These are phyloP conservation scores for Leptodirus hochenwartii DNA, from an alignment of 2,888 invertebrate genomes.

Conservation along the genomic window DNA sequence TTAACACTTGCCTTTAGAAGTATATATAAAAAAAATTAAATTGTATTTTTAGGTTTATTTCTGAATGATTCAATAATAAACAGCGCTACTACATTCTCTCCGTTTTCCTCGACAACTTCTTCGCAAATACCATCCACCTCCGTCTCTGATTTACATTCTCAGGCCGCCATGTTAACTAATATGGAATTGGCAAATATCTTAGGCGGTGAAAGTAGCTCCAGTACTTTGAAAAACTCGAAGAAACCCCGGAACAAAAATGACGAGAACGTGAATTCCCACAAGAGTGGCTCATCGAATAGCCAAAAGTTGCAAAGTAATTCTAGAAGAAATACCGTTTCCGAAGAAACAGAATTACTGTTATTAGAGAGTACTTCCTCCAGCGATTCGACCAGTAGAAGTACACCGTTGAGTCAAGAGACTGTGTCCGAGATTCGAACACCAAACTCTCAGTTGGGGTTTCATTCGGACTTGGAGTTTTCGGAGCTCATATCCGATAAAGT, in stretches of 20 bases:
- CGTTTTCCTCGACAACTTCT: no score
- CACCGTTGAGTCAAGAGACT: conserved; percentile 30
- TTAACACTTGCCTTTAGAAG: no score
- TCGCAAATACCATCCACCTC: no score
- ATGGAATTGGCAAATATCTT: conserved; percentile 24
- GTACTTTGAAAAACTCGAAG: no score
- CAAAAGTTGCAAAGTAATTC: conserved; percentile 34
- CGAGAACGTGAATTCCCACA: conserved; percentile 28
- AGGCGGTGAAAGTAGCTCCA: conserved; percentile 15
- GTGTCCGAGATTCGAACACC: conserved; percentile 31
- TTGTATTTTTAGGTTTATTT: no score
- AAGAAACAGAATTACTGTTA: no score
- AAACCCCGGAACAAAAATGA: no score
- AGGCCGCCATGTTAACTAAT: conserved; percentile 18
- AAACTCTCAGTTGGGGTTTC: conserved; percentile 36
- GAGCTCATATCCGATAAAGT: conserved; percentile 34
- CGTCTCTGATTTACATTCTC: no score
- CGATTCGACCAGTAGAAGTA: conserved; percentile 40
- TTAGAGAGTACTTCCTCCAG: conserved; percentile 38
- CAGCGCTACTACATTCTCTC: no score
- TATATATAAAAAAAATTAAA: no score
- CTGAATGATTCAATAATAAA: conserved; percentile 24
- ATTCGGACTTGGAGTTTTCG: conserved; percentile 40
- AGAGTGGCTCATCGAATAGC: conserved; percentile 42
- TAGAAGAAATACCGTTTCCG: conserved; percentile 26